Percentiles rank a stretch among this genome's conserved stretches.
phyloP scores from a whole-genome alignment of 2,888 invertebrate genomes.

The Dynastes maya region DNA sequence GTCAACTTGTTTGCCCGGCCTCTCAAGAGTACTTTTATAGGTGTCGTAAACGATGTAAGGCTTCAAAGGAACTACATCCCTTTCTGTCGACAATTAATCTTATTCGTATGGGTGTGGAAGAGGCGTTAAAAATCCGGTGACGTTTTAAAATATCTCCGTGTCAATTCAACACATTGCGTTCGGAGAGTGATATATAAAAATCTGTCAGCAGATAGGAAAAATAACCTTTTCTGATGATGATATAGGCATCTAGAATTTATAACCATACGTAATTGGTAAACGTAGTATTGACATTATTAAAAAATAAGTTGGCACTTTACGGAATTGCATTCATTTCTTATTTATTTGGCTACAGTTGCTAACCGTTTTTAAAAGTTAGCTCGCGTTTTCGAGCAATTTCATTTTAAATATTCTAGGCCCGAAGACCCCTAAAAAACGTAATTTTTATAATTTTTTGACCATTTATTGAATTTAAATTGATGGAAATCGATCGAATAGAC shows the following conservation, averaged over 20 bases:
- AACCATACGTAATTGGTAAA: neutral
- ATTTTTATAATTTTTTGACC: too few species aligned
- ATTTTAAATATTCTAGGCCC: too few species aligned
- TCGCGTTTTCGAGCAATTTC: too few species aligned
- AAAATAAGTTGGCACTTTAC: neutral
- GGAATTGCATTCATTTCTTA: neutral
- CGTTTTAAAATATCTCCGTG: conserved; percentile 38
- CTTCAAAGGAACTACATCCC: conserved; percentile 39
- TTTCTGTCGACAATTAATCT: conserved; percentile 40
- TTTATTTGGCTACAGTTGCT: neutral
- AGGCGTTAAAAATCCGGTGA: conserved; percentile 27
- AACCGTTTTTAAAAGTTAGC: too few species aligned
- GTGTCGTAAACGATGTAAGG: conserved; percentile 28
- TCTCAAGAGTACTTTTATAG: conserved; percentile 38
- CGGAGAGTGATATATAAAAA: conserved; percentile 29
- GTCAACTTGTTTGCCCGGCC: conserved; percentile 36
- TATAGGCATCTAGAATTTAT: neutral
- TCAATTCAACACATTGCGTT: conserved; percentile 42
- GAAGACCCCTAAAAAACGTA: too few species aligned
- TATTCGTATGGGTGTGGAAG: conserved; percentile 25
- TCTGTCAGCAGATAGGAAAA: neutral
- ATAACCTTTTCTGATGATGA: neutral
- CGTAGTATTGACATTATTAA: neutral
- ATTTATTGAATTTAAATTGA: too few species aligned
- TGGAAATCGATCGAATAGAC: too few species aligned